Conservation (phyloP, 2,888 invertebrate species). For the Hirtodrosophila confusa region DNA sequence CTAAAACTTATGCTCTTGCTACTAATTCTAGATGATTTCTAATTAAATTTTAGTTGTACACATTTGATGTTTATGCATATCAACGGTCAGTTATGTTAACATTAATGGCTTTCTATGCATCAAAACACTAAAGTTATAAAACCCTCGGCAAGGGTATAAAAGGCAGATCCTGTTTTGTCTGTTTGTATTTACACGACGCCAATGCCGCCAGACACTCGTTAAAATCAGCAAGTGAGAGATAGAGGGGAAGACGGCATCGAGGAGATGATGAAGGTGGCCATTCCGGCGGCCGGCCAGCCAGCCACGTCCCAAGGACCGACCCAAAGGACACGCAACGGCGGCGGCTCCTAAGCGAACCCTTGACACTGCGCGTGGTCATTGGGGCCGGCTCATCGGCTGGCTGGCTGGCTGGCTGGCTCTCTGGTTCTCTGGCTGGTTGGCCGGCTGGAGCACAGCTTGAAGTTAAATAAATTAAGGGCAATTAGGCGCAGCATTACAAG, state of each 20-base stretch:
- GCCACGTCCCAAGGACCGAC: constrained; percentile 53
- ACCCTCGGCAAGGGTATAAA: constrained; percentile 16
- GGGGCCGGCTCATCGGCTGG: neutral
- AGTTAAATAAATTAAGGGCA: constrained; percentile 79
- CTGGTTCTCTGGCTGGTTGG: constrained; percentile 1
- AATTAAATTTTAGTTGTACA: no score
- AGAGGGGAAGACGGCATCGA: neutral
- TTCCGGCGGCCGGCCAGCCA: constrained; percentile 3
- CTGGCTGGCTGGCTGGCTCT: neutral
- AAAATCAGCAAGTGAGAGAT: constrained; percentile 23
- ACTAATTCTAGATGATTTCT: neutral
- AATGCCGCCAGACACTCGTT: constrained; percentile 48
- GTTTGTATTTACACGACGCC: constrained; percentile 20
- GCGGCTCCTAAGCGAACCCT: constrained; percentile 62
- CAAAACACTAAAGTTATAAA: constrained; percentile 17
- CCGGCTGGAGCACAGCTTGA: constrained; percentile 68
- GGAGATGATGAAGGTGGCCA: neutral
- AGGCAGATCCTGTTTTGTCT: constrained; percentile 10
- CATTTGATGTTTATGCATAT: neutral
- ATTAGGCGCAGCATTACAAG: constrained; percentile 72
- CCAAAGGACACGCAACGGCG: constrained; percentile 64
- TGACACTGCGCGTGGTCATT: constrained; percentile 54
- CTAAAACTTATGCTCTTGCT: no score
- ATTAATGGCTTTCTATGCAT: constrained; percentile 22
- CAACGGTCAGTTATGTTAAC: constrained; percentile 22